Evolutionary conservation across 1,140 invertebrate genomes (phyloP).

Genomic region (Macrostomum lignano): DNA sequence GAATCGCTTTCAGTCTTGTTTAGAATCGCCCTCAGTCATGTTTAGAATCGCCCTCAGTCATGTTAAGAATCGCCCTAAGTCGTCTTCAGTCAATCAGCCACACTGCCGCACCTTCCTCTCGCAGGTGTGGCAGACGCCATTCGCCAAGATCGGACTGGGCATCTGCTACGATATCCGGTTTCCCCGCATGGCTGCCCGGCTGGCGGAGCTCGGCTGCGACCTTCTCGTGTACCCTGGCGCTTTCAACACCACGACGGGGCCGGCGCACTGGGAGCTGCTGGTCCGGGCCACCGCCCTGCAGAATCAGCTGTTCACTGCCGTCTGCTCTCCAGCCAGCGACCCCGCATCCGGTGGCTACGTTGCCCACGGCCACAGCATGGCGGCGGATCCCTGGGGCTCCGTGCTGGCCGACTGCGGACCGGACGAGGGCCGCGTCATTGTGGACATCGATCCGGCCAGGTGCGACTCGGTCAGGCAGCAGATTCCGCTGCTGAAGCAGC

Average conservation of each 20-base stretch:
- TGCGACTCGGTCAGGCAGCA: too few species aligned
- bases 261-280: slow-evolving; percentile 61
- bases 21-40: too few species aligned
- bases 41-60: too few species aligned
- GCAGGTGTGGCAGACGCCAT: too few species aligned
- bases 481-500: too few species aligned
- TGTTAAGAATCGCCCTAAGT: too few species aligned
- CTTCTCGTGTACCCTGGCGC: slow-evolving; percentile 64
- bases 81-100: too few species aligned
- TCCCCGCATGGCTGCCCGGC: slow-evolving; percentile 68
- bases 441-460: too few species aligned
- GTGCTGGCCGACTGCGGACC: too few species aligned
- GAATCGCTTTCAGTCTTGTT: too few species aligned
- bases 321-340: slow-evolving; percentile 41
- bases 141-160: slow-evolving; percentile 52
- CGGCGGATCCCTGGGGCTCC: slow-evolving; percentile 59
- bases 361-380: slow-evolving; percentile 56
- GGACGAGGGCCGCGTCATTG: too few species aligned
- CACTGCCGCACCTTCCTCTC: too few species aligned
- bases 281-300: slow-evolving; percentile 49
- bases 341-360: slow-evolving; percentile 41
- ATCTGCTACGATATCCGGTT: slow-evolving; percentile 83
- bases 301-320: slow-evolving; percentile 37
- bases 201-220: slow-evolving; percentile 39
- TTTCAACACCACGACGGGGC: slow-evolving; percentile 79